Evolutionary conservation across 2,113 vertebrate genomes (phyloP).

Genomic region (Ahaetulla prasina): DNA sequence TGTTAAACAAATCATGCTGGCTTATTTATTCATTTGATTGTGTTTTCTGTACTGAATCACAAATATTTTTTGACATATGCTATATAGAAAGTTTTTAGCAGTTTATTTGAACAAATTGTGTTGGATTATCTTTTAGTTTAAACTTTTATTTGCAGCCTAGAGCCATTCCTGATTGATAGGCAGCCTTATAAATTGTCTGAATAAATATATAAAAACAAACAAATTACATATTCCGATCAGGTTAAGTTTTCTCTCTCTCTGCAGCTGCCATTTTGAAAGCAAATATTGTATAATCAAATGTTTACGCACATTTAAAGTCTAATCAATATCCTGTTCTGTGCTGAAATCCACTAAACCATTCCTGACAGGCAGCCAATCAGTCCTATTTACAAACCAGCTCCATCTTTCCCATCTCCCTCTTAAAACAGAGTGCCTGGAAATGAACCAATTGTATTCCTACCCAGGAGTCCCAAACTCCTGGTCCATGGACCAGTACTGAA

Average conservation of each 20-base stretch:
- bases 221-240: not conserved
- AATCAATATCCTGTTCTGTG: not conserved
- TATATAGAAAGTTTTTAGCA: not conserved
- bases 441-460: not conserved
- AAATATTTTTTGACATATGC: not conserved
- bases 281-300: not conserved
- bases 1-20: not conserved
- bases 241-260: not conserved
- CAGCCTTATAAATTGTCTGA: not conserved
- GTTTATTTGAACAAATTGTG: not conserved
- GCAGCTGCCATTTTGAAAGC: not conserved
- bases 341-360: not conserved
- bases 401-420: not conserved
- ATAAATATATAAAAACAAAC: not conserved
- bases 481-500: no score
- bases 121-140: not conserved
- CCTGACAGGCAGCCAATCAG: not conserved
- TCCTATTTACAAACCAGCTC: not conserved
- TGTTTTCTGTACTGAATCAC: not conserved
- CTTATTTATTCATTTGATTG: not conserved
- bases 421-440: not conserved
- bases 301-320: not conserved
- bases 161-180: not conserved
- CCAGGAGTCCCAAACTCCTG: not conserved
- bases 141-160: not conserved